Base-by-base conservation (phyloP, 1,140 invertebrate species). In the Plutomurus gul region DNA sequence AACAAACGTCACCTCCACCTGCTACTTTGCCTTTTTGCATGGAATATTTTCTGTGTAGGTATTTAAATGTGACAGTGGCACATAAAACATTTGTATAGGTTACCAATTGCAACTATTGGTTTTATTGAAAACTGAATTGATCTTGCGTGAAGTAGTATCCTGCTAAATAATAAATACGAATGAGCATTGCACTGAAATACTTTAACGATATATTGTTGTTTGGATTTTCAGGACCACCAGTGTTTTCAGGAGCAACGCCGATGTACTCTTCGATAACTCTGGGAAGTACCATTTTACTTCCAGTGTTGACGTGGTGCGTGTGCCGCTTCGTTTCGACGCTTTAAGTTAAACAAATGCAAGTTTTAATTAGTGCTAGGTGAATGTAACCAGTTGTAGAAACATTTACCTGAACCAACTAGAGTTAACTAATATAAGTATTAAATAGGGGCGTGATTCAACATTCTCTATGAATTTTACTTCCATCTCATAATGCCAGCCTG, bases 291-390 rank as follows among this genome's bases (percentile, higher is more conserved):
- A n/a, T 65, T 36, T 65, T 65, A n/a, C 36, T 30, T 18, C 30
- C 56, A 16, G 16, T 65, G 18, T 65, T 25, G 30, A 65, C 56
- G 36, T 65, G 56, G 56, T 33, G 30, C 7, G 36, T 65, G 27
- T 11, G 56, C 27, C n/a, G 20, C 18, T 65, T 65, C 36, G 18
- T 65, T 65, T 27, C 56, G 16, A 30, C 56, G 56, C 56, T 33
- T 65, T 65, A 65, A 65, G 16, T 65, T 65, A 65, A 51, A 30
- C 56, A 33, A 65, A 65, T 65, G 56, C 56, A 65, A 65, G 25
- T 65, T 65, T 27, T 65, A 65, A 65, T 36, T 65, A 65, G 27
- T n/a, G n/a, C 27, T 33, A 33, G 25, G 30, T 33, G 36, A 65
- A 33, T 33, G 51, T 60, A 60, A 33, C 25, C 27, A 65, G 27